Percentiles rank a stretch among this genome's conserved stretches.
phyloP scores from a whole-genome alignment of 2,797 vertebrate species.

The Pitangus sulphuratus region DNA sequence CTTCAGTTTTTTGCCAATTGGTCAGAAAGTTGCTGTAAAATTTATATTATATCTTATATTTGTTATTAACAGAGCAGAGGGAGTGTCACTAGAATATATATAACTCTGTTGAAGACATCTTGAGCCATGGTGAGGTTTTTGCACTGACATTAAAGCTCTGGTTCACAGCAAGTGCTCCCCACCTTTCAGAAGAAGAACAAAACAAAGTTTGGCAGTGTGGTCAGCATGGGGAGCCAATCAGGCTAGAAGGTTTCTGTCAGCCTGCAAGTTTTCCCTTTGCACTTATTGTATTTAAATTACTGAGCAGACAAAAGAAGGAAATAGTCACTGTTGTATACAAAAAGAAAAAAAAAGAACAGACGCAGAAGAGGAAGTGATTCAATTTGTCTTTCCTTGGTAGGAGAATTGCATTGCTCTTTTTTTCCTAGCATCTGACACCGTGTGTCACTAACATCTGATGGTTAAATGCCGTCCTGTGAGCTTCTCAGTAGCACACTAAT shows the following conservation, averaged over 20 bases:
- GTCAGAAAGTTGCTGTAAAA: not conserved
- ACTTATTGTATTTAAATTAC: not conserved
- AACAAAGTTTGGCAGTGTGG: not conserved
- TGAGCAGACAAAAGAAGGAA: not conserved
- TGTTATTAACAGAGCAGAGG: not conserved
- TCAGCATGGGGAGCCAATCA: not conserved
- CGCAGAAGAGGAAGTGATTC: constrained; percentile 53
- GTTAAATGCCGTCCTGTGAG: not conserved
- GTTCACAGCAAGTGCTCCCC: not conserved
- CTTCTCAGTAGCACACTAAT: not conserved
- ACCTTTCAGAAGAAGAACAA: not conserved
- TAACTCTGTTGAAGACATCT: not conserved
- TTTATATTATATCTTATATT: not conserved
- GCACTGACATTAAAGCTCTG: not conserved
- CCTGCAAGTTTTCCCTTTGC: not conserved
- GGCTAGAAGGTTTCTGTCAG: not conserved
- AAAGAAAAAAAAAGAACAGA: not conserved
- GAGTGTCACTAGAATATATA: not conserved
- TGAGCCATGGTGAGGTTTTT: not conserved
- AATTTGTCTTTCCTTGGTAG: not conserved
- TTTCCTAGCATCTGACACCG: not conserved
- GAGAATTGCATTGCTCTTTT: not conserved
- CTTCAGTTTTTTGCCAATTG: not conserved
- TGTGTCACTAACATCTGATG: not conserved
- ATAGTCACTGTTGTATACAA: constrained; percentile 4